phyloP scores from a whole-genome alignment of 2,888 invertebrate species.

The Polymixis flavicincta region DNA sequence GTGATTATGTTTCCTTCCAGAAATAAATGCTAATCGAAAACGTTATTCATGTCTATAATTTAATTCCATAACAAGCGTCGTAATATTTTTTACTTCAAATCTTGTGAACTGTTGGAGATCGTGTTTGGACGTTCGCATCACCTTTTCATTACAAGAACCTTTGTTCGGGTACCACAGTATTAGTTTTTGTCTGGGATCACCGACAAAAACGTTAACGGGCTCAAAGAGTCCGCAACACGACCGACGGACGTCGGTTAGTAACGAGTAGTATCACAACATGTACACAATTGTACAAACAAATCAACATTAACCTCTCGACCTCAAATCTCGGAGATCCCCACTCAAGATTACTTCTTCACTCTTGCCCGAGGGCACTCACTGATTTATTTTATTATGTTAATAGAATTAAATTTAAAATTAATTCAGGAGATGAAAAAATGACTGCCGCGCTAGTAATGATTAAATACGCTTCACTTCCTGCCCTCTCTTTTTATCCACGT shows the following conservation, averaged over 20 bases:
- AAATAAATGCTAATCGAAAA: conserved; percentile 53
- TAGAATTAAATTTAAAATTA: conserved; percentile 84
- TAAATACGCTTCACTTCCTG: conserved; percentile 82
- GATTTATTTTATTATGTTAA: conserved; percentile 84
- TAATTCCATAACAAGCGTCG: conserved; percentile 50
- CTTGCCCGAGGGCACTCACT: conserved; percentile 68
- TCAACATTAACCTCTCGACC: conserved; percentile 76
- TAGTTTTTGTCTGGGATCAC: conserved; percentile 78
- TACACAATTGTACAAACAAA: conserved; percentile 76
- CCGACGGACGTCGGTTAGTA: conserved; percentile 65
- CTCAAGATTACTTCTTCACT: conserved; percentile 73
- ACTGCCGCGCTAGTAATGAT: conserved; percentile 81
- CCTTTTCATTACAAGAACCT: conserved; percentile 78
- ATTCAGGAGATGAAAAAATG: conserved; percentile 80
- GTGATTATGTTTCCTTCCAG: conserved; percentile 43
- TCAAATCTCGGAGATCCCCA: conserved; percentile 74
- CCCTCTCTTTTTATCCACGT: conserved; percentile 72
- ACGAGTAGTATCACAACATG: conserved; percentile 70
- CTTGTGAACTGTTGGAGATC: conserved; percentile 56
- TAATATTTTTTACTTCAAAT: conserved; percentile 64
- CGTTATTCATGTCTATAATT: conserved; percentile 50
- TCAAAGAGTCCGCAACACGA: conserved; percentile 71
- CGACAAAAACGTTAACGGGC: conserved; percentile 76
- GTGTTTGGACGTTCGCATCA: conserved; percentile 70
- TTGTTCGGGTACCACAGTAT: conserved; percentile 80